phyloP scores from a whole-genome alignment of 2,797 vertebrate species.

The Graptemys geographica region DNA sequence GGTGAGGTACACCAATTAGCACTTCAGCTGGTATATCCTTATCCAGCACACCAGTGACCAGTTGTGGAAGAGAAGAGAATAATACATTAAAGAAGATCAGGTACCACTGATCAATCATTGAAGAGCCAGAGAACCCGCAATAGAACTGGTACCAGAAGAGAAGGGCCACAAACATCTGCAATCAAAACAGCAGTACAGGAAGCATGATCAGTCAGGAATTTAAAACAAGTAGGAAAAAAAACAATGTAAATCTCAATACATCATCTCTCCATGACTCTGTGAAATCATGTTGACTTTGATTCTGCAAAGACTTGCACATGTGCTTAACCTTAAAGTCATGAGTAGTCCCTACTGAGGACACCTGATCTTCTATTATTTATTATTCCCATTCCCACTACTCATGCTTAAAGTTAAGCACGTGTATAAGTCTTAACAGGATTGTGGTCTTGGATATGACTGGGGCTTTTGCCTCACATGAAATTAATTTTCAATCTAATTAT shows the following conservation, averaged over 20 bases:
- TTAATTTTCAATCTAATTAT: background rate
- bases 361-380: background rate
- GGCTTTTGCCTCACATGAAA: background rate
- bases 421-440: background rate
- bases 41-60: constrained; percentile 96
- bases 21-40: constrained; percentile 91
- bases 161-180: constrained; percentile 97
- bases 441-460: background rate
- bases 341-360: background rate
- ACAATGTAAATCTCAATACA: background rate
- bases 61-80: constrained; percentile 98
- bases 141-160: constrained; percentile 99
- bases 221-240: background rate
- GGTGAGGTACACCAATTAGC: constrained; percentile 90
- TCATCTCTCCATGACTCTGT: background rate
- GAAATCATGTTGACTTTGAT: background rate
- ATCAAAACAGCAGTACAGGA: background rate
- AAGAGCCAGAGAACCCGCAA: constrained; percentile 96
- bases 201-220: background rate
- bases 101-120: constrained; percentile 99
- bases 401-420: background rate
- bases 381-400: background rate
- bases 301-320: background rate
- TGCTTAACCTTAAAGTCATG: fast-evolving
- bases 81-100: constrained; percentile 99